These are phyloP conservation scores for Venustaconcha ellipsiformis DNA, from an alignment of 1,140 invertebrate species.

Conservation along the genomic window DNA sequence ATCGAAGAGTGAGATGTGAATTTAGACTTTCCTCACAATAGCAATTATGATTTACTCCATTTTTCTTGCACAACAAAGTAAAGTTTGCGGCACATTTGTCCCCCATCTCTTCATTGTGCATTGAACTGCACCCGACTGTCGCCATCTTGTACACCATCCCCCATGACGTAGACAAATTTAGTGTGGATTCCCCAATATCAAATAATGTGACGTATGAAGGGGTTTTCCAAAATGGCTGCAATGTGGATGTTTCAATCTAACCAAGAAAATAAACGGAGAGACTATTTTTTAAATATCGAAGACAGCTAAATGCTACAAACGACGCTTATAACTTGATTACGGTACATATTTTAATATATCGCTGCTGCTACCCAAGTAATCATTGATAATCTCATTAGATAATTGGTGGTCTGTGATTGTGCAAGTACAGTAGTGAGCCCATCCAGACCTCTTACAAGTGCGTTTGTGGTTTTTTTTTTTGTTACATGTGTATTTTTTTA, in stretches of 20 bases:
- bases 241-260: not conserved
- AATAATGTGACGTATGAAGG: constrained; percentile 16
- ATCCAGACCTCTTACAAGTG: no score
- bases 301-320: no score
- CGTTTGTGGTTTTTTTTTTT: no score
- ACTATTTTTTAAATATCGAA: no score
- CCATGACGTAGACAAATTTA: constrained; percentile 24
- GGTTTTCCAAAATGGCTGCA: constrained; percentile 5
- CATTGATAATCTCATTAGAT: no score
- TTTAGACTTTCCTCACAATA: constrained; percentile 36
- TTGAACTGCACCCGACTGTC: constrained; percentile 30
- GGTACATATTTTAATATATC: no score
- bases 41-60: constrained; percentile 31
- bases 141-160: constrained; percentile 33
- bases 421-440: no score
- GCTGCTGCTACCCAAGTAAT: no score
- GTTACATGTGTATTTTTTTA: no score
- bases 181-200: constrained; percentile 14
- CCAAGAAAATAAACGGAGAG: no score
- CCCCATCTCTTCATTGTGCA: constrained; percentile 31
- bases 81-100: constrained; percentile 34
- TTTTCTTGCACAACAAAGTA: constrained; percentile 26
- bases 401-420: no score
- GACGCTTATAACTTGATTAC: no score
- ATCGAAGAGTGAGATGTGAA: constrained; percentile 23